A percentile compares a stretch with the other conserved stretches of the same genome.
Evolutionary conservation across 2,113 vertebrate genomes (phyloP).

Genomic region (Muscicapa adusta): DNA sequence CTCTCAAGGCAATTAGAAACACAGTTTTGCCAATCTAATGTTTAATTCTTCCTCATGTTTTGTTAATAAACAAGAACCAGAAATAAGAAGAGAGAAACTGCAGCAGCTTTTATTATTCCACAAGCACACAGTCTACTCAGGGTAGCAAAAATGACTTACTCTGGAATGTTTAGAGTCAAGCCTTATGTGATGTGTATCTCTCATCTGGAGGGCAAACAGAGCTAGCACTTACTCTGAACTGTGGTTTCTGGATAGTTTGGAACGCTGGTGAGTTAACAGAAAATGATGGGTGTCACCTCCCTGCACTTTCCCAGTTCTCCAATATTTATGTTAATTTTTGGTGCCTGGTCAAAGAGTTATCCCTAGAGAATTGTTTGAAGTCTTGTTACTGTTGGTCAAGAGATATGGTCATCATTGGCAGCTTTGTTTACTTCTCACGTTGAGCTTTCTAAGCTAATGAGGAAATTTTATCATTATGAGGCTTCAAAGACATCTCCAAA

Average conservation of each 20-base stretch:
- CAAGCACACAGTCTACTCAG: not conserved
- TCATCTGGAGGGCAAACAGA: not conserved
- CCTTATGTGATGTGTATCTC: not conserved
- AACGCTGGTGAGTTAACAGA: accelerated
- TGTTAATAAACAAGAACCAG: not conserved
- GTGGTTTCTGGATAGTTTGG: not conserved
- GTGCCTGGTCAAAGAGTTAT: not conserved
- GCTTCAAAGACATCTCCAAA: not conserved
- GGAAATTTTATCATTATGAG: not conserved
- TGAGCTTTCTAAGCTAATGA: not conserved
- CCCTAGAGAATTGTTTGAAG: not conserved
- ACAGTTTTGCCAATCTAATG: not conserved
- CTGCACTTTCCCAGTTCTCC: not conserved
- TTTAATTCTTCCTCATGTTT: slow-evolving; percentile 6
- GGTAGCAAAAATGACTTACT: not conserved
- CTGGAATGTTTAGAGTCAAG: not conserved
- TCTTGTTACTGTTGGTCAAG: accelerated
- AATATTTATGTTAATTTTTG: not conserved
- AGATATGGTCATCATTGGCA: not conserved
- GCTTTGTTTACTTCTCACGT: not conserved
- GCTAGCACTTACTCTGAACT: not conserved
- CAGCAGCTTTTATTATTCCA: not conserved
- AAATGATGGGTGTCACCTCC: not conserved
- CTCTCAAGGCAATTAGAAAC: not conserved
- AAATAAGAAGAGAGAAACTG: not conserved